phyloP scores from a whole-genome alignment of 2,797 vertebrate genomes.

The Carcharodon carcharias region DNA sequence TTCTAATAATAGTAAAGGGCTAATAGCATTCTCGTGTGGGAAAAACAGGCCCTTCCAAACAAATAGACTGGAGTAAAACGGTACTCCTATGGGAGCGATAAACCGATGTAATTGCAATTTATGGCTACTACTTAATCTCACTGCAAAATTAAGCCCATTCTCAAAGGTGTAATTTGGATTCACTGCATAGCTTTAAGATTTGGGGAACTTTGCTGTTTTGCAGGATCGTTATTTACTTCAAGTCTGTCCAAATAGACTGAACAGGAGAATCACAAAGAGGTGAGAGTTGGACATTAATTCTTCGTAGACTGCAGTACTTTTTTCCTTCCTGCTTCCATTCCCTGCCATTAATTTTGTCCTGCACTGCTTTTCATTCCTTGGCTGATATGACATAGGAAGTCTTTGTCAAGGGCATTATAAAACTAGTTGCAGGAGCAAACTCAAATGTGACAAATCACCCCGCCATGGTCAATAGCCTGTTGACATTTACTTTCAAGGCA shows the following conservation, averaged over 20 bases:
- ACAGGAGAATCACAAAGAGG: neutral
- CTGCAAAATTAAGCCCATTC: neutral
- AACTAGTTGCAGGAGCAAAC: neutral
- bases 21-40: neutral
- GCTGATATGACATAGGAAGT: neutral
- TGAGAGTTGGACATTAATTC: neutral
- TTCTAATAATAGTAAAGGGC: neutral
- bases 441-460: neutral
- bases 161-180: neutral
- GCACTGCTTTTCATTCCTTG: neutral
- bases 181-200: neutral
- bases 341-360: neutral
- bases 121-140: neutral
- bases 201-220: neutral
- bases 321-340: neutral
- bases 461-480: neutral
- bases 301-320: neutral
- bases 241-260: neutral
- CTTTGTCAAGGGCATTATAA: neutral
- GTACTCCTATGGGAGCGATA: neutral
- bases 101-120: neutral
- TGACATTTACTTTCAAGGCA: neutral
- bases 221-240: neutral
- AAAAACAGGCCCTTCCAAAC: neutral
- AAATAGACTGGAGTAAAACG: neutral